These are phyloP conservation scores for Knipowitschia caucasica DNA, from an alignment of 2,797 vertebrate genomes.

Conservation along the genomic window DNA sequence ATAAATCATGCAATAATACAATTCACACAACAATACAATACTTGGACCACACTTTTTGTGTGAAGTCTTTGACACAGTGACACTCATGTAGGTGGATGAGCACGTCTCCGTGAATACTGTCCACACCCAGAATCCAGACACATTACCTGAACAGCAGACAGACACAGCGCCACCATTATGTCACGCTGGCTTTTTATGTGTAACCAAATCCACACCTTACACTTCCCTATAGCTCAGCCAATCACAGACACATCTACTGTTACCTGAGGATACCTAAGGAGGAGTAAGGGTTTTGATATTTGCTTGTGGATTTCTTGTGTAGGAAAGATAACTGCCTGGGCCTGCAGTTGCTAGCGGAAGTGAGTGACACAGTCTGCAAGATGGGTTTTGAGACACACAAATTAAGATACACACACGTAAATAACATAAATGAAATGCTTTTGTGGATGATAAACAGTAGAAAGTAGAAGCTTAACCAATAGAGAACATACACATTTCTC, in stretches of 20 bases:
- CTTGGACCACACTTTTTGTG: conserved; percentile 43
- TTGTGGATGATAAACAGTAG: no score
- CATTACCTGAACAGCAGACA: conserved; percentile 24
- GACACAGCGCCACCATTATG: conserved; percentile 33
- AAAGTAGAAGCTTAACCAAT: no score
- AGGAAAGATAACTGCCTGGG: conserved; percentile 59
- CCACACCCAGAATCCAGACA: conserved; percentile 26
- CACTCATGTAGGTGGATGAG: conserved; percentile 41
- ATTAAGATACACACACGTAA: no score
- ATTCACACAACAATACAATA: conserved; percentile 54
- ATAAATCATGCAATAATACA: no score
- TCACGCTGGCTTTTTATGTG: conserved; percentile 47
- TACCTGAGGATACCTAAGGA: conserved; percentile 56
- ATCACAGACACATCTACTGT: conserved; percentile 33
- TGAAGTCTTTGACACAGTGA: conserved; percentile 48
- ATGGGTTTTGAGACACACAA: no score
- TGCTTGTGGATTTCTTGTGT: conserved; percentile 50
- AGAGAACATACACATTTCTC: no score
- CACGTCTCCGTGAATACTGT: conserved; percentile 14
- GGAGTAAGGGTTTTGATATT: conserved; percentile 29
- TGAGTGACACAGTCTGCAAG: no score
- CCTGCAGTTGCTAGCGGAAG: conserved; percentile 59
- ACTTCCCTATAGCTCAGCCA: conserved; percentile 48
- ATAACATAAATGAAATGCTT: no score
- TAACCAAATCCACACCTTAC: conserved; percentile 48